phyloP scores from a whole-genome alignment of 2,113 vertebrate genomes.

The Tautogolabrus adspersus region DNA sequence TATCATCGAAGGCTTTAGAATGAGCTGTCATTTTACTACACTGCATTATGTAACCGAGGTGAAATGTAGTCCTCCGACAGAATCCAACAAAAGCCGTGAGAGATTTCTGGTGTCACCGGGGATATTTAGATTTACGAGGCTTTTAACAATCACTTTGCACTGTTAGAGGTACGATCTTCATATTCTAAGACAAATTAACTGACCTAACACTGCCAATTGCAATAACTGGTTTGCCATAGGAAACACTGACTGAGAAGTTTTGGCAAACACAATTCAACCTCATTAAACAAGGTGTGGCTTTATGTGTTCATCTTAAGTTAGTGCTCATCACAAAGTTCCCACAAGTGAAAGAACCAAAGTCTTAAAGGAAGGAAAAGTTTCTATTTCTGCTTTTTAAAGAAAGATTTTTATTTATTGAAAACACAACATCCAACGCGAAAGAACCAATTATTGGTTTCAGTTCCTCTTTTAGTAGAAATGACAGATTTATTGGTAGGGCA shows the following conservation, averaged over 20 bases:
- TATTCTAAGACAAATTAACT: neutral
- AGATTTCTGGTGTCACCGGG: neutral
- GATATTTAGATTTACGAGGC: constrained; percentile 6
- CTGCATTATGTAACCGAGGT: constrained; percentile 7
- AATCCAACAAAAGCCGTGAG: neutral
- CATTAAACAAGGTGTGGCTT: constrained; percentile 15
- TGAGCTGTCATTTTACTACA: neutral
- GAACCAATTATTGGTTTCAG: neutral
- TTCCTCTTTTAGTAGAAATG: constrained; percentile 1
- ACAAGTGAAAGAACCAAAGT: neutral
- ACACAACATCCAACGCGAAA: constrained; percentile 8
- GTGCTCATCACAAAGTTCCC: constrained; percentile 8
- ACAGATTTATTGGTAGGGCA: neutral
- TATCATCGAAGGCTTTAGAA: neutral
- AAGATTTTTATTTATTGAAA: constrained; percentile 16
- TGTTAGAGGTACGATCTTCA: constrained; percentile 5
- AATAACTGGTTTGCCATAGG: neutral
- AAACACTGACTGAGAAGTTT: neutral
- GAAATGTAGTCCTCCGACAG: constrained; percentile 5
- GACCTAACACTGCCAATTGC: neutral
- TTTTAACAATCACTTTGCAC: neutral
- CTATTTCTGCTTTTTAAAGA: neutral
- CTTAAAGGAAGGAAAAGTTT: neutral
- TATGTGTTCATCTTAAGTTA: neutral
- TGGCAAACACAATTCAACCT: neutral